phyloP scores from a whole-genome alignment of 2,113 vertebrate genomes.

The Microcebus tavaratra region DNA sequence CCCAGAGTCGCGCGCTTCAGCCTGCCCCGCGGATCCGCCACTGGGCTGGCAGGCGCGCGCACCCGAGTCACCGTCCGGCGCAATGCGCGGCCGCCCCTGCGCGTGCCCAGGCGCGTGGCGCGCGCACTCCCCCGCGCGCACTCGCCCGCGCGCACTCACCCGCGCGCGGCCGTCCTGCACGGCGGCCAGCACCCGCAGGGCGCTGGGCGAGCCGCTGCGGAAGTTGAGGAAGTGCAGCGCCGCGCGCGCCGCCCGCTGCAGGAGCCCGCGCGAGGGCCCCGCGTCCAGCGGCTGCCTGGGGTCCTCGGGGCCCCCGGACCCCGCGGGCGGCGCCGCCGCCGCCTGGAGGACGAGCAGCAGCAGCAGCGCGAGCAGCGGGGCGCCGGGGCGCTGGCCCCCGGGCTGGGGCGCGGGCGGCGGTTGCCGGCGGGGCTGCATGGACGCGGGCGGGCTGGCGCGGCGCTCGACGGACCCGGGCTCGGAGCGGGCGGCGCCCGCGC shows the following conservation, averaged over 20 bases:
- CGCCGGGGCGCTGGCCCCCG: background rate
- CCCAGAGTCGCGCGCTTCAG: fast-evolving
- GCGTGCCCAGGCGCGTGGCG: background rate
- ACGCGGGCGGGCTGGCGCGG: background rate
- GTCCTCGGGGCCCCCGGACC: fast-evolving
- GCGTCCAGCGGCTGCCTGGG: background rate
- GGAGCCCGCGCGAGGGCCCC: background rate
- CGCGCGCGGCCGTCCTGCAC: conserved; percentile 69
- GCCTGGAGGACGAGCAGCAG: background rate
- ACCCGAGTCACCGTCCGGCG: too few relatives aligned
- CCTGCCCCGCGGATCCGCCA: fast-evolving
- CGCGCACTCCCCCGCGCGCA: conserved; percentile 39
- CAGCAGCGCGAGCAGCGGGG: conserved; percentile 6
- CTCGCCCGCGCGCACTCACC: conserved; percentile 70
- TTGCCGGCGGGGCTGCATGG: background rate
- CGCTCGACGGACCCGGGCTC: fast-evolving
- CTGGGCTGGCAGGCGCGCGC: background rate
- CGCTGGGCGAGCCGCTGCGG: conserved; percentile 67
- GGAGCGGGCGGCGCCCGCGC: background rate
- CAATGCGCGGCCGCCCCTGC: background rate
- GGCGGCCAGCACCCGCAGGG: conserved; percentile 54
- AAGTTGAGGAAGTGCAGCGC: conserved; percentile 83
- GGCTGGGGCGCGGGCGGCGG: background rate
- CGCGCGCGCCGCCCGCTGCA: conserved; percentile 66
- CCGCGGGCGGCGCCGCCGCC: too few relatives aligned